Conservation (phyloP, 2,113 vertebrate genomes). For the Rattus norvegicus region DNA sequence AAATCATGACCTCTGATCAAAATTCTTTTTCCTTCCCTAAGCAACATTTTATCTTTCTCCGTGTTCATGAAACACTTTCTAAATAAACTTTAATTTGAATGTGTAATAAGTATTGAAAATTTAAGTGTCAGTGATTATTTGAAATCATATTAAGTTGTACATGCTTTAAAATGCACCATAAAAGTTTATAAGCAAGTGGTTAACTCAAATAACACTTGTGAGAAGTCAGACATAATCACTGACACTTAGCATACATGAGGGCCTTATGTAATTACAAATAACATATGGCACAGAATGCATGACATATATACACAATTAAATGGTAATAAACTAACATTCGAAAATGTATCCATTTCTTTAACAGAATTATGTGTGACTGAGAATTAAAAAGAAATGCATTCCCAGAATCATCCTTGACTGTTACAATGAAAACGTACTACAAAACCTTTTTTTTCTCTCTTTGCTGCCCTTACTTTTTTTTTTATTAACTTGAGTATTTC, state of each 20-base stretch:
- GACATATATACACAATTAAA: constrained; percentile 46
- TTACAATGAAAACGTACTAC: not conserved
- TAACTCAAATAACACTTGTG: constrained; percentile 52
- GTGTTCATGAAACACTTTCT: constrained; percentile 52
- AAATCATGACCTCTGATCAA: constrained; percentile 51
- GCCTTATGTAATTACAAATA: constrained; percentile 48
- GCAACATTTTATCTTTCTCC: constrained; percentile 51
- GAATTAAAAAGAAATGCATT: constrained; percentile 28
- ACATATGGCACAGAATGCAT: constrained; percentile 6
- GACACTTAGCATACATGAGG: not conserved
- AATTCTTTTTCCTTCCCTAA: constrained; percentile 23
- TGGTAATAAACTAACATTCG: not conserved
- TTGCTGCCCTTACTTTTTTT: no score
- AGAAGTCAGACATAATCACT: constrained; percentile 54
- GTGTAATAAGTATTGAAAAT: constrained; percentile 61
- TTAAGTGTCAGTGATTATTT: constrained; percentile 73
- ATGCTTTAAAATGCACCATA: constrained; percentile 64
- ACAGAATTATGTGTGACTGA: not conserved
- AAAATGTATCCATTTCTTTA: constrained; percentile 47
- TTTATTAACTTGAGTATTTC: no score
- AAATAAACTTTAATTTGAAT: constrained; percentile 64
- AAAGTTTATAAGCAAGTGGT: constrained; percentile 70
- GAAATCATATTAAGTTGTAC: constrained; percentile 59
- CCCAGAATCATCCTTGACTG: not conserved
- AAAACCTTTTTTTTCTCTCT: no score